Percentiles rank a stretch among this genome's conserved stretches.
phyloP scores from a whole-genome alignment of 2,113 vertebrate genomes.

The Varanus komodoensis region DNA sequence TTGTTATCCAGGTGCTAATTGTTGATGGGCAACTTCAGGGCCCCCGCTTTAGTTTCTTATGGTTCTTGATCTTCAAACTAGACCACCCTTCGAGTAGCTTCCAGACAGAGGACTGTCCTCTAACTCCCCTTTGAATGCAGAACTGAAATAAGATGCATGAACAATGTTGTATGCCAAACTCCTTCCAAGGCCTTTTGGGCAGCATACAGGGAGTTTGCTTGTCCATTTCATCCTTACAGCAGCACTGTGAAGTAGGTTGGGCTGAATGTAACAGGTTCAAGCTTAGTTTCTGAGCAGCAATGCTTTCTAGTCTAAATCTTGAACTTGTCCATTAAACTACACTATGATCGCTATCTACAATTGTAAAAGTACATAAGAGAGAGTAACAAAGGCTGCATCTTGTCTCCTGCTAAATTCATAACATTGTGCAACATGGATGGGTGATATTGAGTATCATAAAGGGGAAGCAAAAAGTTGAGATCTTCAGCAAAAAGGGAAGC shows the following conservation, averaged over 20 bases:
- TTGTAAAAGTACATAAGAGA: not conserved
- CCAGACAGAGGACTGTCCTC: no score
- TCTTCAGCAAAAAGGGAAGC: no score
- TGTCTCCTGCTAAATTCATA: not conserved
- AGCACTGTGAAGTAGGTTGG: not conserved
- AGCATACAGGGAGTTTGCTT: not conserved
- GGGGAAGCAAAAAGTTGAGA: no score
- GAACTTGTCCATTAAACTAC: not conserved
- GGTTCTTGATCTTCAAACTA: no score
- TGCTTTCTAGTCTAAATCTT: not conserved
- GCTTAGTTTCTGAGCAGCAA: not conserved
- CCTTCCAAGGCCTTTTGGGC: not conserved
- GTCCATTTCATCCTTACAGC: not conserved
- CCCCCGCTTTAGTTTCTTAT: no score
- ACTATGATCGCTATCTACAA: not conserved
- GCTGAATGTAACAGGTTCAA: not conserved
- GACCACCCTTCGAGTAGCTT: no score
- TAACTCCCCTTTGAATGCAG: no score
- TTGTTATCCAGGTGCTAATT: no score
- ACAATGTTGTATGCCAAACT: not conserved
- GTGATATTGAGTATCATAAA: no score
- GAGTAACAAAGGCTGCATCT: not conserved
- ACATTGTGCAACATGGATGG: not conserved
- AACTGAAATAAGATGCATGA: no score
- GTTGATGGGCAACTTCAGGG: no score